phyloP scores from a whole-genome alignment of 2,888 invertebrate genomes.

The Philaethria dido region DNA sequence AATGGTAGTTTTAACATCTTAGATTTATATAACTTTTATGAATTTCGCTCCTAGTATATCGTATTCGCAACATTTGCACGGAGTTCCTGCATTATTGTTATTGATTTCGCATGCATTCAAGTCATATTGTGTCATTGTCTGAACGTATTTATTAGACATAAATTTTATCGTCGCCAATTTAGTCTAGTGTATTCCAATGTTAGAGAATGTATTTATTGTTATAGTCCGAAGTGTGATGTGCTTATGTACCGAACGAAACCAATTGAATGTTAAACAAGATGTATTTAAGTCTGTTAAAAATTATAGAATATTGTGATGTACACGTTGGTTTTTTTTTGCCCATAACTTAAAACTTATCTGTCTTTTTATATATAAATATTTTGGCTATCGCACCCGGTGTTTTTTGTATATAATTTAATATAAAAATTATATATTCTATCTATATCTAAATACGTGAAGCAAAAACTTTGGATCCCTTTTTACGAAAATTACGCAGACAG shows the following conservation, averaged over 20 bases:
- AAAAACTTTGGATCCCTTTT: too few species aligned
- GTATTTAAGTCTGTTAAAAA: constrained; percentile 82
- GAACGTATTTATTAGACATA: constrained; percentile 48
- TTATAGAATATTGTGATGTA: constrained; percentile 69
- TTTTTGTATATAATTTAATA: too few species aligned
- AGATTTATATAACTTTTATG: constrained; percentile 35
- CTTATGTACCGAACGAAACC: constrained; percentile 65
- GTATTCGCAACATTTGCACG: constrained; percentile 45
- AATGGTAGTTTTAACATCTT: constrained; percentile 40
- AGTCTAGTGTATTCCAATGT: constrained; percentile 71
- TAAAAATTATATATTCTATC: too few species aligned
- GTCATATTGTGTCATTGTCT: constrained; percentile 73
- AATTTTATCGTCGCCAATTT: constrained; percentile 42
- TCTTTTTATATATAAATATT: too few species aligned
- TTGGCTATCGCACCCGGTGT: too few species aligned
- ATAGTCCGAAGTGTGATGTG: constrained; percentile 65
- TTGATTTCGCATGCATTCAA: constrained; percentile 63
- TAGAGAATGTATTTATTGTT: constrained; percentile 76
- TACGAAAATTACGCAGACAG: too few species aligned
- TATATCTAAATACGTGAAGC: too few species aligned
- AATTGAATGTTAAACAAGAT: constrained; percentile 71
- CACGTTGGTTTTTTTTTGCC: constrained; percentile 50
- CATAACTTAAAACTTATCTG: too few species aligned
- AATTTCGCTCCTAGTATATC: constrained; percentile 33
- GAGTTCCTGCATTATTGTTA: constrained; percentile 60